A percentile compares a stretch with the other conserved stretches of the same genome.
These are phyloP conservation scores for Phylloscopus trochiloides DNA, from an alignment of 2,113 vertebrate genomes.

Conservation along the genomic window DNA sequence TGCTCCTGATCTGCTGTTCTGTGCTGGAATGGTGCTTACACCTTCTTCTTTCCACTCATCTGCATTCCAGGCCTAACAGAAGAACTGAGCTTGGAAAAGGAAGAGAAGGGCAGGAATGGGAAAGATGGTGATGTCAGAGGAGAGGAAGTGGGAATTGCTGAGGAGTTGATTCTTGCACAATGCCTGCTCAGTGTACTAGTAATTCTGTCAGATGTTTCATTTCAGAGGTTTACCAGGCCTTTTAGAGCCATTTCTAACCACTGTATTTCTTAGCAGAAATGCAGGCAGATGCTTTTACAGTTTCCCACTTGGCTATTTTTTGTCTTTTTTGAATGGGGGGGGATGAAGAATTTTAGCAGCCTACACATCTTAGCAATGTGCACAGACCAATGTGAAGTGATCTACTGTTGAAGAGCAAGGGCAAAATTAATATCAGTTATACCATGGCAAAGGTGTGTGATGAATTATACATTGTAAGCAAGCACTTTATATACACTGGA, in stretches of 20 bases:
- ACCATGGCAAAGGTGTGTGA: conserved; percentile 75
- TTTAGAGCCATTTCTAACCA: background rate
- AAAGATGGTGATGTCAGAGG: background rate
- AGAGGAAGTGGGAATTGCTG: background rate
- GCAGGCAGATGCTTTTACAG: background rate
- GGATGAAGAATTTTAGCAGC: background rate
- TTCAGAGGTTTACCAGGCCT: background rate
- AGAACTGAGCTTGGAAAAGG: background rate
- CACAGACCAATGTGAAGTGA: background rate
- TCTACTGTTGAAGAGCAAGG: conserved; percentile 54
- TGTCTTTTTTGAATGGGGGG: background rate
- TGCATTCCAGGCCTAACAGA: background rate
- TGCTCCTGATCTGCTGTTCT: background rate
- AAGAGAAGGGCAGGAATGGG: background rate
- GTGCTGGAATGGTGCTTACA: background rate
- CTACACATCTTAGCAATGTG: background rate
- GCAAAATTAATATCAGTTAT: conserved; percentile 71
- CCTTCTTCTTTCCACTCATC: background rate
- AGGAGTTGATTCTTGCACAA: background rate
- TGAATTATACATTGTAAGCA: conserved; percentile 78
- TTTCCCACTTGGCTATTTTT: background rate
- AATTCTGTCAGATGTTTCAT: background rate
- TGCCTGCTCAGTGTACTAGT: background rate
- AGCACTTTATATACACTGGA: conserved; percentile 71
- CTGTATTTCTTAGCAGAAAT: background rate